Evolutionary conservation across 2,888 invertebrate species (phyloP), one percentile per base, ranked within the genome.

Genomic region (Megalurothrips usitatus): DNA sequence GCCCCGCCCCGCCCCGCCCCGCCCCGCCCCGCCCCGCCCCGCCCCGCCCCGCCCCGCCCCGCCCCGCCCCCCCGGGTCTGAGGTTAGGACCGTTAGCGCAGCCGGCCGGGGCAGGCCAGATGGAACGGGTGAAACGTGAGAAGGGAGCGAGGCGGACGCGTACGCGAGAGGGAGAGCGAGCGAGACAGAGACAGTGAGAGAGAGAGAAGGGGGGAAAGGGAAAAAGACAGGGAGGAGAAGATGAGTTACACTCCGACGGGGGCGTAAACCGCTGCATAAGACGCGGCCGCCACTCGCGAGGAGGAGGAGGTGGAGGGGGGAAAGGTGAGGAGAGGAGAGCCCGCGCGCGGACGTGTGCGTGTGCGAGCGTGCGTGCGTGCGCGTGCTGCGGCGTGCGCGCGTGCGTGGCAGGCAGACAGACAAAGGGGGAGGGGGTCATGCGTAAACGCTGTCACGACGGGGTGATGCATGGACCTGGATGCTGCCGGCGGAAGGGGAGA

Each of bases 181-280:
- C 11, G 14, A 14, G n/a, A 58, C 14, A 75, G 23, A 6, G 10
- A 26, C 26, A 23, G 68, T 12, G 68, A 26, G n/a, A 23, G 68
- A n/a, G 68, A 23, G 23, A n/a, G 68, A 23, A 43, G 34, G 34
- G 34, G 34, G 34, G 6, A 43, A 43, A 43, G 34, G 34, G 34
- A 43, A 43, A 43, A 43, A 43, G 34, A 43, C 34, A 43, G 34
- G 58, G 19, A 23, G 23, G 68, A 75, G 68, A 75, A 75, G 68
- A 75, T 75, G 68, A 75, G 68, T 75, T 75, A 75, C 68, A 75
- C 68, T 12, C 23, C 26, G 68, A 75, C 68, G 68, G 68, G 68
- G 26, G 23, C 68, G 68, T 75, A 75, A 75, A 75, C 68, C 68
- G 68, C 68, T 75, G 68, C 68, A 75, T 75, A 26, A 75, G 68